Evolutionary conservation across 2,113 vertebrate species (phyloP), one percentile per base, ranked within the genome.

Genomic region (Zosterops lateralis): DNA sequence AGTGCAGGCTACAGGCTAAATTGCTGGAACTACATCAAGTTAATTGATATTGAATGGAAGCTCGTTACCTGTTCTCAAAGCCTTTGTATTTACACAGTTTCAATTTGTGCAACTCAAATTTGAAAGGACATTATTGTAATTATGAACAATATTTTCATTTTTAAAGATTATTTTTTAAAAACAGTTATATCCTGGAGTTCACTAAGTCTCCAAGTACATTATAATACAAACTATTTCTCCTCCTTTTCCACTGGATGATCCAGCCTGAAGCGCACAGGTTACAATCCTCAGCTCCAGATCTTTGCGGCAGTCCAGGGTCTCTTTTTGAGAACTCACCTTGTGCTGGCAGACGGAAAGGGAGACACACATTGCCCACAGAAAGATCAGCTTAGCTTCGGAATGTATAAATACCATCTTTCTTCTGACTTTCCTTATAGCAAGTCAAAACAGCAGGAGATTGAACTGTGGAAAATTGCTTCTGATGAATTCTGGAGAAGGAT

Each of bases 401-500:
- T 64, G 45, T 3, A 32, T 31, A 77, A 77, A 51, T 47, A 31
- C 10, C 4, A 45, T 24, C 26, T 34, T 73, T 19, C 45, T 29
- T n/a, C 12, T 25, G 32, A 45, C 21, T 87, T 77, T 56, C 51
- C 28, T 17, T 71, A 36, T 0, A 47, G 40, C 11, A 64, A 89
- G 45, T 67, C 64, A 47, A 32, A 87, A 44, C 77, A 84, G 64
- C 64, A 32, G 50, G 82, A 87, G 45, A 81, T 3, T 81, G 66
- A 94, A 66, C 65, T 81, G 78, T 19, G 62, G 42, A 87, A 90
- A 93, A 90, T 71, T 58, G 51, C 51, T 87, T 88, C 45, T 85
- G 48, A 75, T 85, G 25, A 74, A 31, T 75, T 82, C 57, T 62
- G 48, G 38, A 62, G 51, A 87, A 81, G 25, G 56, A 70, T 54